These are phyloP conservation scores for Hydropotes inermis DNA, from an alignment of 2,113 vertebrate genomes.

Conservation along the genomic window DNA sequence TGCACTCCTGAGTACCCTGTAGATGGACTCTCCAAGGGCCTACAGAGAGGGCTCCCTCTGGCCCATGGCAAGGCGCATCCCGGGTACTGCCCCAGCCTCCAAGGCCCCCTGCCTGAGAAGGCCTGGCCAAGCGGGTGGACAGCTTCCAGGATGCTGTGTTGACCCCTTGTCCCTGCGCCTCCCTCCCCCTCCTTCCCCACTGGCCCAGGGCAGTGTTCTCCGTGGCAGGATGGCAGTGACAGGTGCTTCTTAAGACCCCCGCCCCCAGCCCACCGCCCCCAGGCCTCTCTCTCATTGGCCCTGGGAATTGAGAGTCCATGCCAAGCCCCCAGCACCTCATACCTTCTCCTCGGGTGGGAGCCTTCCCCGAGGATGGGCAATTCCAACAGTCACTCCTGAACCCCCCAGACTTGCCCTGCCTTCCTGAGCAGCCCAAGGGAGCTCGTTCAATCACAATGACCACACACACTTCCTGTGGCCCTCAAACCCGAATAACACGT, in stretches of 20 bases:
- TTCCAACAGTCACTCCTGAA: not conserved
- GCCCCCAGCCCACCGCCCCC: fast-evolving
- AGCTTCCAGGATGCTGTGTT: not conserved
- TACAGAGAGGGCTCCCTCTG: not conserved
- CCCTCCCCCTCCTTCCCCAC: not conserved
- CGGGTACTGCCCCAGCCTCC: not conserved
- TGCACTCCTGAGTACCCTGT: fast-evolving
- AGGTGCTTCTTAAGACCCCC: not conserved
- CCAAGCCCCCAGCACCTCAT: fast-evolving
- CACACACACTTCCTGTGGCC: not conserved
- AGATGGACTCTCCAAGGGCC: too few relatives aligned
- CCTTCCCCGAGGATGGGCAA: not conserved
- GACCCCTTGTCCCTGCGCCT: too few relatives aligned
- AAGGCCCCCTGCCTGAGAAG: not conserved
- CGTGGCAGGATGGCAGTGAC: not conserved
- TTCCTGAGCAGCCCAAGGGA: not conserved
- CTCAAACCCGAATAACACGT: fast-evolving
- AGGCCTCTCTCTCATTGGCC: not conserved
- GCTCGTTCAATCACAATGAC: not conserved
- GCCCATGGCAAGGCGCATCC: fast-evolving
- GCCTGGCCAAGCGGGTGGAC: not conserved
- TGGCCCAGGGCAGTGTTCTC: not conserved
- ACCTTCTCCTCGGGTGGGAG: not conserved
- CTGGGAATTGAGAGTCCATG: not conserved
- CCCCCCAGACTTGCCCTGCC: not conserved